Conservation (phyloP, 2,797 vertebrate species). For the Arrhamphus sclerolepis region DNA sequence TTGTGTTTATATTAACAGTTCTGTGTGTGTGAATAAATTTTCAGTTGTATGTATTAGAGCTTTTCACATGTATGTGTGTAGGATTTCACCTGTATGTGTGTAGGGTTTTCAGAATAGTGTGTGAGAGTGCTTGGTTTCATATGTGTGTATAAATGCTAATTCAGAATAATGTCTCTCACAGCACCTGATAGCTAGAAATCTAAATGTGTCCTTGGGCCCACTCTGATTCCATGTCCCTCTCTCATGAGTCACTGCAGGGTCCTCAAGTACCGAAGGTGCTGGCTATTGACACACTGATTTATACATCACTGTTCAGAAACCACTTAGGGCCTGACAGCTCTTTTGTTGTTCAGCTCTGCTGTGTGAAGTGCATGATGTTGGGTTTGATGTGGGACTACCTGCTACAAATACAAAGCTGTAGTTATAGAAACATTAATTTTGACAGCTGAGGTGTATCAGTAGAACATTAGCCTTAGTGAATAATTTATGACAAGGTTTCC, state of each 20-base stretch:
- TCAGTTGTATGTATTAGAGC: no score
- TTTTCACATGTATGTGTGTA: no score
- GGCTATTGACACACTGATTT: conserved; percentile 29
- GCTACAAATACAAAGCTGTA: background rate
- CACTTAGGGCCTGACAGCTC: background rate
- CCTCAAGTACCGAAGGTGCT: conserved; percentile 1
- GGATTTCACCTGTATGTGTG: no score
- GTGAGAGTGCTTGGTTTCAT: no score
- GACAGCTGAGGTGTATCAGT: conserved; percentile 29
- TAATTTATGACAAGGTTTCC: conserved; percentile 38
- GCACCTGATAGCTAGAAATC: background rate
- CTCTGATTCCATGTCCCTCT: conserved; percentile 12
- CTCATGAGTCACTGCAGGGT: no score
- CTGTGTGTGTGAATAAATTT: no score
- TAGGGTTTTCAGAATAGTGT: no score
- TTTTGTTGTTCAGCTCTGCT: conserved; percentile 8
- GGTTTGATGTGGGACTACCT: conserved; percentile 4
- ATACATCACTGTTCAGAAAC: conserved; percentile 18
- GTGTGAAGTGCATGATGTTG: background rate
- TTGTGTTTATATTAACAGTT: no score
- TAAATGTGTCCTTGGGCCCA: conserved; percentile 19
- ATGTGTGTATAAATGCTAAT: no score
- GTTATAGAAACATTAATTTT: conserved; percentile 38
- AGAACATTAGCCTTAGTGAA: conserved; percentile 27
- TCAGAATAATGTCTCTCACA: no score